phyloP scores from a whole-genome alignment of 1,140 invertebrate species.

The Onthophagus taurus region DNA sequence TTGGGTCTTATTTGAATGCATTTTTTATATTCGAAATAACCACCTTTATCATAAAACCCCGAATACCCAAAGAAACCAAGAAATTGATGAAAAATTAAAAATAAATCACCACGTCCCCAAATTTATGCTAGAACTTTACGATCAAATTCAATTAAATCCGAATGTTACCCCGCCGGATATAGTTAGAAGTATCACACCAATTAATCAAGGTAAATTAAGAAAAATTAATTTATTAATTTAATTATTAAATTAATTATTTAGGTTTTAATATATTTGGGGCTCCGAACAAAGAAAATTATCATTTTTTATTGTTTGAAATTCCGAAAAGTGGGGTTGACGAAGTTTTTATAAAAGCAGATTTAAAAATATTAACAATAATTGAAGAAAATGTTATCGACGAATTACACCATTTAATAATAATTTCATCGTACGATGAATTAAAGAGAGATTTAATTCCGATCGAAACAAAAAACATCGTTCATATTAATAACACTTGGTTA shows the following conservation, averaged over 20 bases:
- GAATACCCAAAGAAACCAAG: neutral
- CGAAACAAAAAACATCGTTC: constrained; percentile 24
- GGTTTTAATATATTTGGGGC: too few relatives aligned
- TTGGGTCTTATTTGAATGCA: neutral
- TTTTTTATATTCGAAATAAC: neutral
- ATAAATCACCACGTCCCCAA: constrained; percentile 30
- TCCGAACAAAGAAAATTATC: constrained; percentile 20
- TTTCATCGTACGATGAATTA: constrained; percentile 27
- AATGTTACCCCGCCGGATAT: constrained; percentile 25
- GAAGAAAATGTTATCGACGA: constrained; percentile 21
- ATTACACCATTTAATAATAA: constrained; percentile 23
- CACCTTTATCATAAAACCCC: neutral
- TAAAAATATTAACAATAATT: constrained; percentile 30
- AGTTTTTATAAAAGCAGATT: constrained; percentile 28
- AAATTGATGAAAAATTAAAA: constrained; percentile 15
- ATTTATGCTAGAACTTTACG: constrained; percentile 36
- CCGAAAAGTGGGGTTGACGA: constrained; percentile 27
- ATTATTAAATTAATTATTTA: too few relatives aligned
- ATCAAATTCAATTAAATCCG: constrained; percentile 25
- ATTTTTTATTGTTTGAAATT: constrained; percentile 31
- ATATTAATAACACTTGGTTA: constrained; percentile 32
- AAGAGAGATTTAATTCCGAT: constrained; percentile 18
- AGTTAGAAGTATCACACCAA: constrained; percentile 32
- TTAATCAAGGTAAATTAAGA: constrained; percentile 24
- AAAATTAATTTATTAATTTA: too few relatives aligned